phyloP scores from a whole-genome alignment of 35 echinoderm and acorn worm species.

The Lytechinus pictus region DNA sequence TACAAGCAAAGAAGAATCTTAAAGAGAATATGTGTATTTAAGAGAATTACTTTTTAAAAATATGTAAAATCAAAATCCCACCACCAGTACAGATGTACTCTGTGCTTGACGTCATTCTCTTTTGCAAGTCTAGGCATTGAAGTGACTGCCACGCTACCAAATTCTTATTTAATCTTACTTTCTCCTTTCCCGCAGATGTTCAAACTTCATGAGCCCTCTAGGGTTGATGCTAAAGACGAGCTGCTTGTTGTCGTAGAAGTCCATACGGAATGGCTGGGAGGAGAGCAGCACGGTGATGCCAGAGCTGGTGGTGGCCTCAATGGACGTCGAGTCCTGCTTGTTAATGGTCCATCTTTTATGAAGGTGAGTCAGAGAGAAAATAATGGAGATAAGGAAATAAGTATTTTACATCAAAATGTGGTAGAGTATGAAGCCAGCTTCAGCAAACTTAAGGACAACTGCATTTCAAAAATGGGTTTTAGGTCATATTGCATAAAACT shows the following conservation, averaged over 20 bases:
- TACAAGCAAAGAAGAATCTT: neutral
- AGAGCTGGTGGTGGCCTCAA: constrained; percentile 57
- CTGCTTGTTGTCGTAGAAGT: constrained; percentile 77
- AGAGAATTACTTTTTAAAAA: neutral
- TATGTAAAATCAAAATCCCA: neutral
- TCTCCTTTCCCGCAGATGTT: constrained; percentile 76
- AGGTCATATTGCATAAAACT: too few relatives aligned
- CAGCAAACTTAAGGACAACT: too few relatives aligned
- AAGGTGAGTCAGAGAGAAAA: neutral
- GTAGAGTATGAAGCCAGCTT: neutral
- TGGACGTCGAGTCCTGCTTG: constrained; percentile 55
- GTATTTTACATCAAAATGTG: neutral
- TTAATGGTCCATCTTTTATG: constrained; percentile 70
- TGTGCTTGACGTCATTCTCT: neutral
- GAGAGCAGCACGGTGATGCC: constrained; percentile 72
- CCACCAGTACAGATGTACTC: neutral
- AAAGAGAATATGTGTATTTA: neutral
- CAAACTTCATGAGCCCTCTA: constrained; percentile 93
- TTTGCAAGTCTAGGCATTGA: neutral
- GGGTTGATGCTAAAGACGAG: constrained; percentile 89
- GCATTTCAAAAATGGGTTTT: too few relatives aligned
- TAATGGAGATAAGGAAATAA: neutral
- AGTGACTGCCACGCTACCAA: neutral
- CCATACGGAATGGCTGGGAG: constrained; percentile 79
- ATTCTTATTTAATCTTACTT: constrained; percentile 55